phyloP scores from a whole-genome alignment of 2,113 vertebrate species.

The Calcarius ornatus region DNA sequence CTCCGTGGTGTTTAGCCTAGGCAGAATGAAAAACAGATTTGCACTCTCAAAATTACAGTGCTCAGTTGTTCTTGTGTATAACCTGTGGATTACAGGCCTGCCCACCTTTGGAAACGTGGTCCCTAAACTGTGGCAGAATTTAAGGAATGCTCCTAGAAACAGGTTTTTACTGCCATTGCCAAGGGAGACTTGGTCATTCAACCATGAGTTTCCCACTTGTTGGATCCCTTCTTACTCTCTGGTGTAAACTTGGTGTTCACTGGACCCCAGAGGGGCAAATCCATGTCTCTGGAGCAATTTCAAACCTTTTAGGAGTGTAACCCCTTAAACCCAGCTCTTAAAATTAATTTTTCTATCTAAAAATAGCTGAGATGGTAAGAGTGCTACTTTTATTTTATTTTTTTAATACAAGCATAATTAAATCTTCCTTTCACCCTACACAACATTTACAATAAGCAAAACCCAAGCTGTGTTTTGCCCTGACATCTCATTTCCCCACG shows the following conservation, averaged over 20 bases:
- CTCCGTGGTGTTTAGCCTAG: neutral
- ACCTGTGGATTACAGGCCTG: neutral
- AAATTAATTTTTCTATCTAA: neutral
- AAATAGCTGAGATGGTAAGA: neutral
- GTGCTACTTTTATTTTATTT: neutral
- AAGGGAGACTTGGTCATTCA: neutral
- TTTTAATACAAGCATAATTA: neutral
- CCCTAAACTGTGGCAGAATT: neutral
- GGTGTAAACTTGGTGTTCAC: neutral
- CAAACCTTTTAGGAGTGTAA: neutral
- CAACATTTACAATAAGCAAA: neutral
- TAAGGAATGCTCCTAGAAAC: neutral
- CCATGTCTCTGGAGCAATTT: neutral
- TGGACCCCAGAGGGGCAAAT: rapidly evolving
- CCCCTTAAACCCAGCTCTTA: neutral
- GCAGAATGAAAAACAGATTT: neutral
- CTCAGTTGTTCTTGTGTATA: neutral
- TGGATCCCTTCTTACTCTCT: neutral
- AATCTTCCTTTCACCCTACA: neutral
- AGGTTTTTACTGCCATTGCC: neutral
- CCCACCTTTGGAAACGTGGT: rapidly evolving
- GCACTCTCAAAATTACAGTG: neutral
- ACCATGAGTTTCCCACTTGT: rapidly evolving
- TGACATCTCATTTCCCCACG: neutral
- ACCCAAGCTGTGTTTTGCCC: neutral